Conservation (phyloP, 2,888 invertebrate species). For the Punctoribates punctum region DNA sequence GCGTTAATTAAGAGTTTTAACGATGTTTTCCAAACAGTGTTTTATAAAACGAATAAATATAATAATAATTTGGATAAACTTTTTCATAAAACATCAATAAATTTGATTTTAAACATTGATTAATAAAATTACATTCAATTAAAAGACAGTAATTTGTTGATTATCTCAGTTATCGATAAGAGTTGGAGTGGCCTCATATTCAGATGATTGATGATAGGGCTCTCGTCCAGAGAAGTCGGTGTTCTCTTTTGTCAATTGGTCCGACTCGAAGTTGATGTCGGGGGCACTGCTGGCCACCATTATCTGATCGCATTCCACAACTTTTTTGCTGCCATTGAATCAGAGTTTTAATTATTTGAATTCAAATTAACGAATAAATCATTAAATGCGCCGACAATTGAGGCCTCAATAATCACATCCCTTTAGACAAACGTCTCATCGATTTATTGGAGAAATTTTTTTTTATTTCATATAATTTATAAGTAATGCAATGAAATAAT, state of each 20-base stretch:
- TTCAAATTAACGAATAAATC: neutral
- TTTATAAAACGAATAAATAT: too few relatives aligned
- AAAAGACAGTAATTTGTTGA: neutral
- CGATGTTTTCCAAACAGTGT: too few relatives aligned
- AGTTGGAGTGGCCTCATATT: neutral
- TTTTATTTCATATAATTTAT: too few relatives aligned
- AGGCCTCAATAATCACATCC: too few relatives aligned
- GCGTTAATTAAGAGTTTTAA: too few relatives aligned
- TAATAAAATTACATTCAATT: neutral
- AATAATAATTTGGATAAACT: neutral
- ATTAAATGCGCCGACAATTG: too few relatives aligned
- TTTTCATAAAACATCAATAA: neutral
- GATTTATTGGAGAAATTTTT: too few relatives aligned
- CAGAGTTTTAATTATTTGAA: too few relatives aligned
- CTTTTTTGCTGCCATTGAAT: conserved; percentile 43
- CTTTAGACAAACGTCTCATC: too few relatives aligned
- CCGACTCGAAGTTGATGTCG: conserved; percentile 70
- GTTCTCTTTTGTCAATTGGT: conserved; percentile 89
- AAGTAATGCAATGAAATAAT: too few relatives aligned
- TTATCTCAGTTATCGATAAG: neutral
- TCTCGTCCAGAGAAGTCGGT: conserved; percentile 88
- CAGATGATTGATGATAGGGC: conserved; percentile 72
- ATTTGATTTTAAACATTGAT: neutral
- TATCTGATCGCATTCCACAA: conserved; percentile 64
- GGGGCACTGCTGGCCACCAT: conserved; percentile 58